Evolutionary conservation across 2,888 invertebrate species (phyloP).

Genomic region (Thysanoteuthis rhombus): DNA sequence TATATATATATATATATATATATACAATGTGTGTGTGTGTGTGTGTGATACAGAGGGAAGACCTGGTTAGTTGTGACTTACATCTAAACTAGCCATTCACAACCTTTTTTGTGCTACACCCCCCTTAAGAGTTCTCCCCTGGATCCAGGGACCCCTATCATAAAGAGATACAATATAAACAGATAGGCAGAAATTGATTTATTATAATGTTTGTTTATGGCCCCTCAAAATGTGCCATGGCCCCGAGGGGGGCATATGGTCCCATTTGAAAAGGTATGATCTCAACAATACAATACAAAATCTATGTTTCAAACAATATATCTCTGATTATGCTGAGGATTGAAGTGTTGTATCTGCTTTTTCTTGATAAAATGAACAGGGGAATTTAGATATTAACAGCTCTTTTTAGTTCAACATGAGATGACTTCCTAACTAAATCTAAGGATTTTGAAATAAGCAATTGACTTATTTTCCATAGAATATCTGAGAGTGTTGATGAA

Average conservation of each 20-base stretch:
- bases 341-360: not conserved
- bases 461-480: too few species aligned
- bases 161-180: too few species aligned
- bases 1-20: not conserved
- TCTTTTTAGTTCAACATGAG: not conserved
- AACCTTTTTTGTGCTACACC: too few species aligned
- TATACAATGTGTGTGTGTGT: not conserved
- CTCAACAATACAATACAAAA: not conserved
- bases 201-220: too few species aligned
- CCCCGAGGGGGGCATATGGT: too few species aligned
- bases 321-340: not conserved
- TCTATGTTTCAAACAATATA: not conserved
- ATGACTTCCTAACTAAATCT: not conserved
- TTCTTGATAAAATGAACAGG: not conserved
- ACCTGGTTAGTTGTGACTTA: too few species aligned
- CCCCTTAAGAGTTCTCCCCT: too few species aligned
- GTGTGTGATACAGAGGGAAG: too few species aligned
- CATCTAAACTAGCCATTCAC: too few species aligned
- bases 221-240: too few species aligned
- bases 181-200: too few species aligned
- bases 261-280: not conserved
- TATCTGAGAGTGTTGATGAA: not conserved
- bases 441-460: not conserved
- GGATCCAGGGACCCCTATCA: too few species aligned
- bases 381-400: not conserved